Evolutionary conservation across 2,797 vertebrate genomes (phyloP).

Genomic region (Bovichtus diacanthus): DNA sequence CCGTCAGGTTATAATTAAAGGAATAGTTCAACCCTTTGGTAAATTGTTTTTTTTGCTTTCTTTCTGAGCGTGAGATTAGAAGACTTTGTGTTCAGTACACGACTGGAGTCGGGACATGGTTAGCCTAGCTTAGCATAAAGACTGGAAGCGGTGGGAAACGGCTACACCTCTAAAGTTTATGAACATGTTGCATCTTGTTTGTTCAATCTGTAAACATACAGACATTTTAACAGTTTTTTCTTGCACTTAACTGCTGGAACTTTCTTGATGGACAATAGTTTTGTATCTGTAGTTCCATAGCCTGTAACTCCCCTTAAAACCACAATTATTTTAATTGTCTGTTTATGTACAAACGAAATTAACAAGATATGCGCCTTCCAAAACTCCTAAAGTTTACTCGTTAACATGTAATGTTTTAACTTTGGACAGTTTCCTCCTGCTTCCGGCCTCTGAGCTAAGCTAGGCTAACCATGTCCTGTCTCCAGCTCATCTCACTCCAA

Average conservation of each 20-base stretch:
- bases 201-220: background rate
- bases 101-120: background rate
- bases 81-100: background rate
- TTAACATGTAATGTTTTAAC: too few species aligned
- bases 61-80: background rate
- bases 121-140: slow-evolving; percentile 16
- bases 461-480: background rate
- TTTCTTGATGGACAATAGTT: background rate
- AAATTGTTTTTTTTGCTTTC: background rate
- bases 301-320: background rate
- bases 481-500: background rate
- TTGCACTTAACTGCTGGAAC: background rate
- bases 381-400: too few species aligned
- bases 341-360: background rate
- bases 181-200: background rate
- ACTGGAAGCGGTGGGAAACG: background rate
- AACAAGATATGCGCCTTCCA: too few species aligned
- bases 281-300: background rate
- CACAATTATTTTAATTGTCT: background rate
- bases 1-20: slow-evolving; percentile 5
- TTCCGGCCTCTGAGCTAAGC: background rate
- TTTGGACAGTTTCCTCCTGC: background rate
- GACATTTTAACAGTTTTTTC: background rate
- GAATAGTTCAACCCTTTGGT: background rate
- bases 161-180: background rate